phyloP scores from a whole-genome alignment of 2,797 vertebrate genomes.

The Gymnodraco acuticeps region DNA sequence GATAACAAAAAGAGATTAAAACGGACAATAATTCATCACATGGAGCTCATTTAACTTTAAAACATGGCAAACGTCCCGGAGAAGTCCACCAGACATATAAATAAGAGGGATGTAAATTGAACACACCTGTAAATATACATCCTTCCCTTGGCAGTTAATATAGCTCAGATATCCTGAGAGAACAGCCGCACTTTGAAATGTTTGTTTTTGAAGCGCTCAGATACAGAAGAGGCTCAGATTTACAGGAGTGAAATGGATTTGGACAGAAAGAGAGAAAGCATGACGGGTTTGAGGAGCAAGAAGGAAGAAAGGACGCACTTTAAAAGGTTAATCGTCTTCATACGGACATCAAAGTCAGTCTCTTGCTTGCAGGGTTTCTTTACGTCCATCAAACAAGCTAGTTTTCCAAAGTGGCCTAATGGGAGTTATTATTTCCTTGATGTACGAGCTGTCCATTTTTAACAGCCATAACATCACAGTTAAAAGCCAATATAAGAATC shows the following conservation, averaged over 20 bases:
- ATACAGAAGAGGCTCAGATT: constrained; percentile 3
- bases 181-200: constrained; percentile 25
- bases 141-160: constrained; percentile 20
- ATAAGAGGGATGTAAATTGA: constrained; percentile 57
- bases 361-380: background rate
- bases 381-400: constrained; percentile 21
- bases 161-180: constrained; percentile 57
- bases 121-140: constrained; percentile 57
- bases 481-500: constrained; percentile 6
- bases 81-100: constrained; percentile 45
- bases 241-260: constrained; percentile 40
- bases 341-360: constrained; percentile 32
- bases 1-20: constrained; percentile 39
- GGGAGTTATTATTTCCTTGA: constrained; percentile 24
- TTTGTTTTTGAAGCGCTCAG: no score
- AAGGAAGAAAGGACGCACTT: constrained; percentile 12
- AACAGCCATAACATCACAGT: constrained; percentile 17
- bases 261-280: constrained; percentile 25
- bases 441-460: background rate
- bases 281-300: constrained; percentile 14
- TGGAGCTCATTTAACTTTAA: constrained; percentile 9
- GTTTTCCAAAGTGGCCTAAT: constrained; percentile 33
- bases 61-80: constrained; percentile 23
- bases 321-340: constrained; percentile 19
- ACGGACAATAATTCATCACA: constrained; percentile 9